Evolutionary conservation across 2,113 vertebrate species (phyloP), one percentile per base, ranked within the genome.

Genomic region (Anthoscopus minutus): DNA sequence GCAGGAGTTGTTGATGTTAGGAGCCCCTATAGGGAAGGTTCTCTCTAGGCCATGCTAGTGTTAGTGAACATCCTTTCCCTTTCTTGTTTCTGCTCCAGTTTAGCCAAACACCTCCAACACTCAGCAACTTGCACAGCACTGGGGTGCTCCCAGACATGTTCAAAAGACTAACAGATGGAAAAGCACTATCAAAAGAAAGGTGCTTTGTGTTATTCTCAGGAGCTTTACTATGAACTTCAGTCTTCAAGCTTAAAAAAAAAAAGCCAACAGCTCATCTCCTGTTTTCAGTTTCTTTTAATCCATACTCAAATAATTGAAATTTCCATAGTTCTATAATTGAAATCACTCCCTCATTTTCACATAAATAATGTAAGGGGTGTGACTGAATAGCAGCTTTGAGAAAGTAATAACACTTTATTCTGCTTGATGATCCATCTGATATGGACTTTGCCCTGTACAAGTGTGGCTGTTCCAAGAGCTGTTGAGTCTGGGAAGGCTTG

Each of bases 401-500:
- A 91, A 95, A 92, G 83, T 81, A 91, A 37, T 93, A 96, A 76
- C 71, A 81, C 64, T 96, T 92, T 78, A 90, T 94, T 94, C 83
- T 95, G 86, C 90, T 89, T 94, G 80, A 87, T 24, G 53, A 89
- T 94, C 93, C 84, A 42, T 94, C 95, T 91, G 88, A 94, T 97
- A 85, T 15, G 81, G 95, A 92, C 96, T 95, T 91, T 96, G 94
- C 72, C 93, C 85, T 97, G 79, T 92, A 31, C 89, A 94, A 96
- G 61, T 48, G 83, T 88, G 94, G 89, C 89, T 96, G 81, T 96
- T 97, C 96, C 95, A 97, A 94, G 91, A 94, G 81, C 74, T 53
- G 40, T 92, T 64, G 15, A 71, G 91, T 91, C 94, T 95, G 93
- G 93, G 97, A 98, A 98, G 90, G 82, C 96, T 96, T 96, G 94